These are phyloP conservation scores for Halisarca cf. caerulea DNA, from an alignment of 37 sponge, comb jelly and placozoan species.

Conservation along the genomic window DNA sequence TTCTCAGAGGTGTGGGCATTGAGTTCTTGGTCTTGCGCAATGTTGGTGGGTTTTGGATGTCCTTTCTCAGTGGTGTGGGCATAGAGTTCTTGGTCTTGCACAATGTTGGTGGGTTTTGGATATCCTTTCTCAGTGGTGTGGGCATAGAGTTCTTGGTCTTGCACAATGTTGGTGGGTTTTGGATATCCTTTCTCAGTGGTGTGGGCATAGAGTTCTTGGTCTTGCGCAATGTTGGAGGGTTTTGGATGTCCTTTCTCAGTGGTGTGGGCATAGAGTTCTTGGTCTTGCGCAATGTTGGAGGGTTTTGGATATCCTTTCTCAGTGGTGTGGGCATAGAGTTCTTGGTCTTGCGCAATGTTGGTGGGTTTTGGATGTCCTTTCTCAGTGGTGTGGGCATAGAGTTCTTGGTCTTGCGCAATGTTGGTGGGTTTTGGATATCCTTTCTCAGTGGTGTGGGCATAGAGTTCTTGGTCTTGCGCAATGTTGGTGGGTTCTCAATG, in stretches of 20 bases:
- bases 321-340: conserved; percentile 66
- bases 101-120: conserved; percentile 40
- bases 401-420: conserved; percentile 53
- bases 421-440: conserved; percentile 35
- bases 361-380: conserved; percentile 32
- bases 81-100: conserved; percentile 21
- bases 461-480: conserved; percentile 40
- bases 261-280: conserved; percentile 54
- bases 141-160: conserved; percentile 53
- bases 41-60: background rate
- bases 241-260: conserved; percentile 52
- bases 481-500: conserved; percentile 33
- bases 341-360: conserved; percentile 40
- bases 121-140: conserved; percentile 65
- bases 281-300: conserved; percentile 38
- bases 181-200: conserved; percentile 62
- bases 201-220: conserved; percentile 58
- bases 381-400: conserved; percentile 68
- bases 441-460: conserved; percentile 69
- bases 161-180: conserved; percentile 24
- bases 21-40: conserved; percentile 16
- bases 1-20: conserved; percentile 66
- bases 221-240: conserved; percentile 38
- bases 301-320: conserved; percentile 47
- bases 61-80: conserved; percentile 62